phyloP scores from a whole-genome alignment of 2,888 invertebrate species.

The Nomada fabriciana region DNA sequence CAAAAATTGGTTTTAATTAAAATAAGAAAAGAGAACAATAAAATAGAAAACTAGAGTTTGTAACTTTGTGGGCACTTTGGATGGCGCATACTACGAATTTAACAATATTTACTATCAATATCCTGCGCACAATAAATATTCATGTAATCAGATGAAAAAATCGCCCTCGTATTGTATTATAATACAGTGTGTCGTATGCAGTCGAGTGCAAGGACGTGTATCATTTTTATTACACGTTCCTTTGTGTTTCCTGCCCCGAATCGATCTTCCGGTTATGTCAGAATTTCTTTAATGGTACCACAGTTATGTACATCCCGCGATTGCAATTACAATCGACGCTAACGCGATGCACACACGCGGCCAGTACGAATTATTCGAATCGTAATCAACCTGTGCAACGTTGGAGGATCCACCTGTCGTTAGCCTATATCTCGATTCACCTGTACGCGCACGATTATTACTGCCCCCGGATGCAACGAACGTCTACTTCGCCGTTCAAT shows the following conservation, averaged over 20 bases:
- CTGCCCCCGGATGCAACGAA: neutral
- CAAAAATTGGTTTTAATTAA: too few species aligned
- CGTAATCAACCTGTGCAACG: conserved; percentile 47
- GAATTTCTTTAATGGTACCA: conserved; percentile 59
- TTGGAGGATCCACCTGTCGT: conserved; percentile 20
- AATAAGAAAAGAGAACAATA: too few species aligned
- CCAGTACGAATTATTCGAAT: conserved; percentile 30
- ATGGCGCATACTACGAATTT: too few species aligned
- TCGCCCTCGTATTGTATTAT: conserved; percentile 21
- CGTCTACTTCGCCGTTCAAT: neutral
- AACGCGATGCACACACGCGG: conserved; percentile 25
- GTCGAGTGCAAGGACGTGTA: conserved; percentile 34
- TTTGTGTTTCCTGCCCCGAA: conserved; percentile 46
- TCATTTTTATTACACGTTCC: conserved; percentile 22
- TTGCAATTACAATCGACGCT: conserved; percentile 23
- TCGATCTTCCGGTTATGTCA: conserved; percentile 67
- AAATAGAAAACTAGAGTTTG: too few species aligned
- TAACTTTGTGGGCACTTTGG: too few species aligned
- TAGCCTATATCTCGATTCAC: conserved; percentile 20
- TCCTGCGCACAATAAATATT: neutral
- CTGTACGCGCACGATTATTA: conserved; percentile 8
- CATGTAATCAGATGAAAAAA: neutral
- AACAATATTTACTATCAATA: neutral
- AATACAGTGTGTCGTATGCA: neutral
- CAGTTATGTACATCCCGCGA: conserved; percentile 35